Evolutionary conservation across 2,888 invertebrate genomes (phyloP).

Genomic region (Yponomeuta evonymella): DNA sequence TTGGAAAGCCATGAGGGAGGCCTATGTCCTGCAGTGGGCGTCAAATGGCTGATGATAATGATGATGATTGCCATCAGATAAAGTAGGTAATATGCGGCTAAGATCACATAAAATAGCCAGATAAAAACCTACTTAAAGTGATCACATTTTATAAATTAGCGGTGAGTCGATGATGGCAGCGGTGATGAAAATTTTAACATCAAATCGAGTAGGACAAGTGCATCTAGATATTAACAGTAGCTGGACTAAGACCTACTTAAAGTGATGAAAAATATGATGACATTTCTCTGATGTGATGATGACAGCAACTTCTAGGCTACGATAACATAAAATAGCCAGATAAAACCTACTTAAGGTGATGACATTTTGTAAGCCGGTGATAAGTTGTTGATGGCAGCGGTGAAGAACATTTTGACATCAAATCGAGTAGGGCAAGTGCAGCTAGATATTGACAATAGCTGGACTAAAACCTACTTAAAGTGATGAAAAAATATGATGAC

Average conservation of each 20-base stretch:
- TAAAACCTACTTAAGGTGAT: slow-evolving; percentile 28
- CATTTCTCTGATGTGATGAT: too few relatives aligned
- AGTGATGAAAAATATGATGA: neutral
- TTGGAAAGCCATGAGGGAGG: too few relatives aligned
- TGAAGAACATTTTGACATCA: slow-evolving; percentile 7
- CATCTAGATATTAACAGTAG: slow-evolving; percentile 25
- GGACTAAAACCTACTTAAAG: slow-evolving; percentile 31
- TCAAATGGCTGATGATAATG: too few relatives aligned
- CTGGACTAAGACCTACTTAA: slow-evolving; percentile 30
- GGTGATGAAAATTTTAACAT: slow-evolving; percentile 3
- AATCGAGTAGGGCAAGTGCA: slow-evolving; percentile 26
- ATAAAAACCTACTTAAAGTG: slow-evolving; percentile 24
- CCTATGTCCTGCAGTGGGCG: too few relatives aligned
- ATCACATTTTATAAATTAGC: slow-evolving; percentile 16
- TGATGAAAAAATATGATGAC: slow-evolving; percentile 19
- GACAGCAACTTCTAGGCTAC: slow-evolving; percentile 23
- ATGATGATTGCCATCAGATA: slow-evolving; percentile 24
- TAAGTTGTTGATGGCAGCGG: neutral
- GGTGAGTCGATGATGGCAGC: neutral
- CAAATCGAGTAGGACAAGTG: slow-evolving; percentile 25
- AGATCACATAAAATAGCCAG: slow-evolving; percentile 18
- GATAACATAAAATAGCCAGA: slow-evolving; percentile 25
- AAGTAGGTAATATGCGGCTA: slow-evolving; percentile 34
- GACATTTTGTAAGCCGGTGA: neutral
- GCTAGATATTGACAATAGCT: slow-evolving; percentile 29